Conservation (phyloP, 64 coral and sea anemone species). For the Platygyra sinensis region DNA sequence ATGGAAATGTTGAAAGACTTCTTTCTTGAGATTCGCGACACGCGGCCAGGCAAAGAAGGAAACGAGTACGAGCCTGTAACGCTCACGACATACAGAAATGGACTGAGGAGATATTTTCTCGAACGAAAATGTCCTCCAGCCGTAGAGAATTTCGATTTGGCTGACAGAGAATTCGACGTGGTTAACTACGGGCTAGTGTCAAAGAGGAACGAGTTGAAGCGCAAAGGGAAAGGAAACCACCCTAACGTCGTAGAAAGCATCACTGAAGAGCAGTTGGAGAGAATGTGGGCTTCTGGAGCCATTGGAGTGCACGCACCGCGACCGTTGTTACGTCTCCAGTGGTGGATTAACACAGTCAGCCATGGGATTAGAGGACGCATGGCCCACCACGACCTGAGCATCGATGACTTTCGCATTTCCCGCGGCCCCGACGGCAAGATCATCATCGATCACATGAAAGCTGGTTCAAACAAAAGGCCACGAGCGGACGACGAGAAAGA, state of each 20-base stretch:
- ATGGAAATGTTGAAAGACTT: constrained; percentile 95
- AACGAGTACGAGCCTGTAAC: constrained; percentile 99
- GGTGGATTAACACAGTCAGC: constrained; percentile 98
- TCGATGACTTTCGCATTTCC: constrained; percentile 98
- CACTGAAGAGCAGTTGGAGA: constrained; percentile 95
- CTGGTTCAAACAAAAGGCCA: constrained; percentile 78
- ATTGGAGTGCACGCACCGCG: constrained; percentile 94
- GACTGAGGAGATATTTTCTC: constrained; percentile 97
- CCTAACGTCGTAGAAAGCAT: constrained; percentile 98
- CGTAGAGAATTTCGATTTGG: constrained; percentile 96
- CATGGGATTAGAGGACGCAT: constrained; percentile 97
- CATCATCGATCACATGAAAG: constrained; percentile 94
- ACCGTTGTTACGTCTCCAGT: constrained; percentile 84
- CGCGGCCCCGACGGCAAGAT: constrained; percentile 93
- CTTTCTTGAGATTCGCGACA: constrained; percentile 99
- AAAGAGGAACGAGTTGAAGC: constrained; percentile 96
- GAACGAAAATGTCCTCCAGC: constrained; percentile 97
- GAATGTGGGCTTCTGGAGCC: constrained; percentile 98
- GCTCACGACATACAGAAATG: constrained; percentile 97
- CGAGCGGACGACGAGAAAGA: constrained; percentile 93
- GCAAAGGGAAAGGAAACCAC: constrained; percentile 98
- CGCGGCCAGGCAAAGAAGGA: constrained; percentile 95
- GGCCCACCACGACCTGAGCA: constrained; percentile 96
- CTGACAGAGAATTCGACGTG: constrained; percentile 97
- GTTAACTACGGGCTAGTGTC: constrained; percentile 97